Evolutionary conservation across 37 sponge, comb jelly and placozoan genomes (phyloP).

Genomic region (Oopsacas minuta): DNA sequence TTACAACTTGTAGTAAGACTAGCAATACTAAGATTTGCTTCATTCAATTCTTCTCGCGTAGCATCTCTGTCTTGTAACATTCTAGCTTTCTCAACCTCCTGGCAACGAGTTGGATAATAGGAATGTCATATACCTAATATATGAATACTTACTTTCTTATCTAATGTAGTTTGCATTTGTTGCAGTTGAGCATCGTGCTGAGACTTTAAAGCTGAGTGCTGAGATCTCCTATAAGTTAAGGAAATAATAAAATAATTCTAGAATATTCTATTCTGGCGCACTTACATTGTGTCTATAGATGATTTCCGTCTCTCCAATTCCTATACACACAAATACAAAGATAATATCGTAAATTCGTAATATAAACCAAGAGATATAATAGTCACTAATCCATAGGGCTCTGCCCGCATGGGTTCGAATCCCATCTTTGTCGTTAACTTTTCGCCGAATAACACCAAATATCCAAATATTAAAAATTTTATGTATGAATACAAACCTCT

Average conservation of each 20-base stretch:
- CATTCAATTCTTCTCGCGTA: neutral
- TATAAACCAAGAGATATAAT: too few species aligned
- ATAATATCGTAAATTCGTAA: too few species aligned
- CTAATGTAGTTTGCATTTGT: neutral
- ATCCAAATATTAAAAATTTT: too few species aligned
- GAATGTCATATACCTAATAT: neutral
- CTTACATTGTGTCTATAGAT: neutral
- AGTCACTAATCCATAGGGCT: too few species aligned
- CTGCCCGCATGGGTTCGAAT: too few species aligned
- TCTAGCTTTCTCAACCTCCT: neutral
- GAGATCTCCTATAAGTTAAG: neutral
- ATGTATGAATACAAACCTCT: too few species aligned
- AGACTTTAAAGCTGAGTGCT: neutral
- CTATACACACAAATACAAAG: too few species aligned
- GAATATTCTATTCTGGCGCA: neutral
- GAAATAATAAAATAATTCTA: neutral
- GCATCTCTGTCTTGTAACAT: neutral
- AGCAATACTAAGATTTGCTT: neutral
- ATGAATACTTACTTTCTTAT: neutral
- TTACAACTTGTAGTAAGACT: neutral
- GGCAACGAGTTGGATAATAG: neutral
- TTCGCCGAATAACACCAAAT: too few species aligned
- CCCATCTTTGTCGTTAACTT: too few species aligned
- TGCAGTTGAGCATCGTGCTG: neutral
- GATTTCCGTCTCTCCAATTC: neutral